Percentiles rank a stretch among this genome's conserved stretches.
These are phyloP conservation scores for Gyrodactylus bullatarudis DNA, from an alignment of 1,140 invertebrate genomes.

Conservation along the genomic window DNA sequence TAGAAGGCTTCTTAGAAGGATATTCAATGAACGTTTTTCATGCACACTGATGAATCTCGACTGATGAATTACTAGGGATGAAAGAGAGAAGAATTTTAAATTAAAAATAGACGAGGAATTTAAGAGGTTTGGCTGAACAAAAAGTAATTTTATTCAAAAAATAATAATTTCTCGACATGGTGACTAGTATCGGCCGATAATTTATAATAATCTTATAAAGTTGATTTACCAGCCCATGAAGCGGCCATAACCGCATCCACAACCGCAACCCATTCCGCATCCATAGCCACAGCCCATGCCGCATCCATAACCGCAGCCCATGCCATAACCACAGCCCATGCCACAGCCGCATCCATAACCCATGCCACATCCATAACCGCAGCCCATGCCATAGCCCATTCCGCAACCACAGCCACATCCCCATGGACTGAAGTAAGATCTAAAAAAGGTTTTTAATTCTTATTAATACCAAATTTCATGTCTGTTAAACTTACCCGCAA, in stretches of 20 bases:
- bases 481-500: not conserved
- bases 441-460: not conserved
- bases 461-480: not conserved
- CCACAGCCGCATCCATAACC: not conserved
- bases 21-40: no score
- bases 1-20: no score
- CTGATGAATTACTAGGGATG: no score
- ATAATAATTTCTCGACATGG: not conserved
- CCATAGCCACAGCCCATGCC: not conserved
- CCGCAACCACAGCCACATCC: not conserved
- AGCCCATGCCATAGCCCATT: not conserved
- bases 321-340: not conserved
- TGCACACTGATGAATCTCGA: no score
- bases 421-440: not conserved
- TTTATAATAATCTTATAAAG: no score
- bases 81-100: no score
- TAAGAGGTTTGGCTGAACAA: no score
- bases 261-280: not conserved
- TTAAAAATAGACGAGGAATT: no score
- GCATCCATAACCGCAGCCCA: not conserved
- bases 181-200: not conserved
- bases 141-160: not conserved
- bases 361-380: not conserved
- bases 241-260: not conserved
- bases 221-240: not conserved